Percentiles rank a stretch among this genome's conserved stretches.
These are phyloP conservation scores for Zelleria hepariella DNA, from an alignment of 2,888 invertebrate genomes.

Conservation along the genomic window DNA sequence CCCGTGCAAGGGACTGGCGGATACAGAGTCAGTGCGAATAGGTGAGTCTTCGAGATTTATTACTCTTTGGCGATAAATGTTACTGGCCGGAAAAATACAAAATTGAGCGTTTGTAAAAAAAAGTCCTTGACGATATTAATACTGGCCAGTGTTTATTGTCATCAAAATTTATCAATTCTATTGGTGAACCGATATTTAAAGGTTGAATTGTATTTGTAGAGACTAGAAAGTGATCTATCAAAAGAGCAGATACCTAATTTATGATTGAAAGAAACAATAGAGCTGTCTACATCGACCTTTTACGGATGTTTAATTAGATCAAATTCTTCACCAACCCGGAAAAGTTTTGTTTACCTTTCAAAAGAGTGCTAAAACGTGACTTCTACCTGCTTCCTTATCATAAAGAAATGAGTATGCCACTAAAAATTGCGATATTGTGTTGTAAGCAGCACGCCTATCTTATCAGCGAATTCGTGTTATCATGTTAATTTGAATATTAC, in stretches of 20 bases:
- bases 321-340: conserved; percentile 16
- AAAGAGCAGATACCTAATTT: too few relatives aligned
- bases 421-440: neutral
- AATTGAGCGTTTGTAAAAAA: neutral
- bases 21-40: conserved; percentile 76
- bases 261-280: too few relatives aligned
- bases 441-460: neutral
- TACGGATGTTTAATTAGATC: neutral
- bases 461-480: neutral
- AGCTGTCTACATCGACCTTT: too few relatives aligned
- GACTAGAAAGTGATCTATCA: too few relatives aligned
- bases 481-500: neutral
- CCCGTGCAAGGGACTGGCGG: conserved; percentile 65
- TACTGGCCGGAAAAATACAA: neutral
- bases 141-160: too few relatives aligned
- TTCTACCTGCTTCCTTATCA: conserved; percentile 60
- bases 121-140: too few relatives aligned
- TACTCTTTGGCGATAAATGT: neutral
- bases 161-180: too few relatives aligned
- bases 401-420: conserved; percentile 31
- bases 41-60: conserved; percentile 65
- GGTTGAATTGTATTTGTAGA: too few relatives aligned
- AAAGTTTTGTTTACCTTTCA: conserved; percentile 68
- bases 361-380: conserved; percentile 64
- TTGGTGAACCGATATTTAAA: too few relatives aligned